Percentiles rank a stretch among this genome's conserved stretches.
Evolutionary conservation across 2,888 invertebrate genomes (phyloP).

Genomic region (Agrochola macilenta): DNA sequence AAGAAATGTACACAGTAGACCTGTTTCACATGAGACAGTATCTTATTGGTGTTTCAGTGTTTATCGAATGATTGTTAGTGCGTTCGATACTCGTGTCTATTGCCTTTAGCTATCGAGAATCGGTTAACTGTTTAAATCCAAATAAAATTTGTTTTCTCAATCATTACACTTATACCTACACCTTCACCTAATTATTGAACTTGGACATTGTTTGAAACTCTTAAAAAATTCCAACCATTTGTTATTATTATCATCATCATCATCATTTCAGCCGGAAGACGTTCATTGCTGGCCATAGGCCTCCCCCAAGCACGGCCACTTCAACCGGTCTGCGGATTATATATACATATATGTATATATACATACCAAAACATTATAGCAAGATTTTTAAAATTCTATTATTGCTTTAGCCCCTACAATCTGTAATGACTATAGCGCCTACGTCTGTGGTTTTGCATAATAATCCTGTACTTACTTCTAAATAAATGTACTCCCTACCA

Average conservation of each 20-base stretch:
- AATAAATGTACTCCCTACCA: neutral
- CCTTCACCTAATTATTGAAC: neutral
- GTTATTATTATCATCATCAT: too few species aligned
- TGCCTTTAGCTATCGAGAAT: neutral
- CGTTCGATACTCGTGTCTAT: neutral
- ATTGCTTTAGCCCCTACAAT: too few species aligned
- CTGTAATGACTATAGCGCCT: too few species aligned
- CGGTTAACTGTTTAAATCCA: too few species aligned
- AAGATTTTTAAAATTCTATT: neutral
- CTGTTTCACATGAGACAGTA: neutral
- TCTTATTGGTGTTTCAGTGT: neutral
- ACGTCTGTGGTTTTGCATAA: neutral
- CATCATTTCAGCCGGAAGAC: too few species aligned
- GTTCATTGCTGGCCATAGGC: too few species aligned
- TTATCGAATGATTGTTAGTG: neutral
- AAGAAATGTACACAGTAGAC: constrained; percentile 35
- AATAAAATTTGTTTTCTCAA: too few species aligned
- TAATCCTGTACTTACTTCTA: neutral
- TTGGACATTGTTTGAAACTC: too few species aligned
- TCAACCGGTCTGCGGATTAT: neutral
- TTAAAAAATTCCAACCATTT: neutral
- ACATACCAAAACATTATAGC: neutral
- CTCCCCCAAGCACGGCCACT: too few species aligned
- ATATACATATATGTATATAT: too few species aligned
- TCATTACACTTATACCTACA: neutral